phyloP scores from a whole-genome alignment of 2,113 vertebrate genomes.

The Microtus richardsoni region DNA sequence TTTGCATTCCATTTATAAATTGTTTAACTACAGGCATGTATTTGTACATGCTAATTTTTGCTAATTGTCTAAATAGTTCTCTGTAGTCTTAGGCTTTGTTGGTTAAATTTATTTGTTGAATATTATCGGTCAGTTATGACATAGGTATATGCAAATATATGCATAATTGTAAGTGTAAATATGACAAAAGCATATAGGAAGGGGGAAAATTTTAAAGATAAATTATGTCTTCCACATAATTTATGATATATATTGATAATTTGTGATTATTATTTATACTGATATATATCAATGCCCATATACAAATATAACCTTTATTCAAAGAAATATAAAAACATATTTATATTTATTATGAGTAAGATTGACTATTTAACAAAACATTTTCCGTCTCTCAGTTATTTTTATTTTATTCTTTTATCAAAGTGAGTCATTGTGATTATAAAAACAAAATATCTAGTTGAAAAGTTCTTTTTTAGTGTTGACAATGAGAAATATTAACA shows the following conservation, averaged over 20 bases:
- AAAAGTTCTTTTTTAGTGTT: not conserved
- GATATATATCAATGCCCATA: not conserved
- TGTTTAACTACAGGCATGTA: not conserved
- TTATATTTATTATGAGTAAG: not conserved
- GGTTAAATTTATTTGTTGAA: not conserved
- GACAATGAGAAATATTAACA: not conserved
- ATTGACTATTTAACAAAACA: not conserved
- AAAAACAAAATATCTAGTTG: not conserved
- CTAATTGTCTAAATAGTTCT: not conserved
- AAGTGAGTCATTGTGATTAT: not conserved
- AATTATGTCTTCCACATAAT: not conserved
- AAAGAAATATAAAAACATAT: not conserved
- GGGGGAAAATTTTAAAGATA: not conserved
- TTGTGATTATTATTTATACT: no score
- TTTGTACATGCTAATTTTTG: not conserved
- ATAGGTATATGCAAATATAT: not conserved
- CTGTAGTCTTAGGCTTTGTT: not conserved
- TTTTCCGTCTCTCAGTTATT: not conserved
- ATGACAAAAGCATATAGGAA: not conserved
- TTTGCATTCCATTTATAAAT: not conserved
- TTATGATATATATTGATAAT: not conserved
- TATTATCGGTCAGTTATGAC: not conserved
- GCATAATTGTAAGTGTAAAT: not conserved
- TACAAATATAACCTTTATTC: not conserved
- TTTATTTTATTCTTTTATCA: not conserved